These are phyloP conservation scores for Chrysolina oricalcia DNA, from an alignment of 2,888 invertebrate genomes.

Conservation along the genomic window DNA sequence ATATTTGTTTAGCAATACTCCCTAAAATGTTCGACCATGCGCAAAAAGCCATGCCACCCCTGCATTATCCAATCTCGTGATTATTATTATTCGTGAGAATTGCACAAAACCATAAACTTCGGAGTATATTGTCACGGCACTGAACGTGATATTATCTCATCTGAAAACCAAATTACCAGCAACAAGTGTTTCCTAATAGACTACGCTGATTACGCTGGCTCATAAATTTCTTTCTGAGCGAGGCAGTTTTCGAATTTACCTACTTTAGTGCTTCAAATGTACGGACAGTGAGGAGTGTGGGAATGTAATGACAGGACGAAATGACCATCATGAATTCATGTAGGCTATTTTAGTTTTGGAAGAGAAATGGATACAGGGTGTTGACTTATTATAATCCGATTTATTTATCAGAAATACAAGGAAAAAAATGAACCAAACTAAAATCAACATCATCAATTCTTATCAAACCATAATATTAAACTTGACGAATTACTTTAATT, in stretches of 20 bases:
- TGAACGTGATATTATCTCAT: conserved; percentile 58
- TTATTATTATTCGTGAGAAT: conserved; percentile 8
- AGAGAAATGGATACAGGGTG: background rate
- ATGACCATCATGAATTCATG: background rate
- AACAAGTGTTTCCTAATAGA: conserved; percentile 68
- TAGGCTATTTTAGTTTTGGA: background rate
- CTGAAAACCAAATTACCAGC: conserved; percentile 68
- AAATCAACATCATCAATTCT: no score
- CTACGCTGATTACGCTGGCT: conserved; percentile 18
- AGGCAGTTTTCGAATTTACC: background rate
- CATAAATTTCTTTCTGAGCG: conserved; percentile 31
- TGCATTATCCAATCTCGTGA: background rate
- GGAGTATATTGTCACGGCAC: conserved; percentile 19
- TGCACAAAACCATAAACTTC: conserved; percentile 8
- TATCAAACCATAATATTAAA: no score
- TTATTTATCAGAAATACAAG: no score
- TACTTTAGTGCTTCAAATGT: background rate
- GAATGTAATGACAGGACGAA: background rate
- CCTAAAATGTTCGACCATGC: no score
- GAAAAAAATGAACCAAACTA: no score
- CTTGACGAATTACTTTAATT: no score
- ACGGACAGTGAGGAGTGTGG: background rate
- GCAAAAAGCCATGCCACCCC: background rate
- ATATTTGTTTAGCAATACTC: no score
- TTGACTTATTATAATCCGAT: no score